Base-by-base conservation (phyloP, 2,113 vertebrate genomes). In the Cromileptes altivelis region DNA sequence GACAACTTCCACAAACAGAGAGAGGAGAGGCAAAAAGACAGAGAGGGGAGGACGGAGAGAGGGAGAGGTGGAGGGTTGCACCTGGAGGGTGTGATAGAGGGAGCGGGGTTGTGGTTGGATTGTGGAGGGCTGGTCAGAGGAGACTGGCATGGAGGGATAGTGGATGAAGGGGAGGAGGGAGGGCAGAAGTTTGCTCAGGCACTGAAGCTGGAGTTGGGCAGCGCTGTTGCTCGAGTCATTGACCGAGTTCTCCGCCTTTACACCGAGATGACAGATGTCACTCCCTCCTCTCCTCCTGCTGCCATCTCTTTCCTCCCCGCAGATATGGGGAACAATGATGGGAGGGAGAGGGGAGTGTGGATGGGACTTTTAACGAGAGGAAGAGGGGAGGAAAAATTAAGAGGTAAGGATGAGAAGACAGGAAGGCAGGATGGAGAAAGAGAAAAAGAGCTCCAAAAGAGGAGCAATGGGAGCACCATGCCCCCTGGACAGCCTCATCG, bases 161-260 rank as follows among this genome's bases (percentile, higher is more conserved):
- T 88, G 13, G 92, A 91, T 0, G 91, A 91, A 56, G 87, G 86
- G 0, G 91, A 92, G 47, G 90, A 92, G 63, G 91, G 88, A 65
- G 92, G 94, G 65, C 92, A 94, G 85, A 95, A 95, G 85, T 95
- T 96, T 63, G 95, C 94, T 12, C 93, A 93, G 75, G 94, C 95
- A 0, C 88, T 96, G 76, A 96, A 96, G 82, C 74, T 93, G 72
- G 95, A 96, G 87, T 70, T 96, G 73, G 93, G 95, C 6, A 93
- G 91, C 2, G 95, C 94, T 0, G 94, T 96, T 82, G 95, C 95
- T 1, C 90, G 94, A 11, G 95, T 96, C 82, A 96, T 96, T 6
- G 96, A 96, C 83, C 88, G 95, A 19, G 96, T 96, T 18, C 94
- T 96, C 19, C 91, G 92, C 62, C 91, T 96, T 10, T 96, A 96